A percentile compares a stretch with the other conserved stretches of the same genome.
Conservation (phyloP, 1,140 invertebrate species). For the Zelostemma sp. region DNA sequence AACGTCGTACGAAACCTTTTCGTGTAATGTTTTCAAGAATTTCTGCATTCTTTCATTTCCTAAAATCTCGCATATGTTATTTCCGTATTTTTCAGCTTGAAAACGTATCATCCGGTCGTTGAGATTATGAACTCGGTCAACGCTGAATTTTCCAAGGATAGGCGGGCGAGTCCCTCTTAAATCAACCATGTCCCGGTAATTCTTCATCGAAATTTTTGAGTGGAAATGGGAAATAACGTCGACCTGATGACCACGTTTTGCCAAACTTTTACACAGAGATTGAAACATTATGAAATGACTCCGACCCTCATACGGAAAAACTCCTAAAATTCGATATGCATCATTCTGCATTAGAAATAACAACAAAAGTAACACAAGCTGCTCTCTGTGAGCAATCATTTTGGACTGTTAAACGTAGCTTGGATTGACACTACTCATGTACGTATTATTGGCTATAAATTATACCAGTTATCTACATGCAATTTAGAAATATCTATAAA, state of each 20-base stretch:
- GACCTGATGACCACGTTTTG: no score
- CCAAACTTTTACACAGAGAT: slow-evolving; percentile 65
- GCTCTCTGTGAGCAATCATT: no score
- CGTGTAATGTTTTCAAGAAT: slow-evolving; percentile 34
- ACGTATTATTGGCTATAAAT: no score
- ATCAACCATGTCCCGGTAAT: slow-evolving; percentile 51
- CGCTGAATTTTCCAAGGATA: slow-evolving; percentile 17
- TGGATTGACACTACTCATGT: no score
- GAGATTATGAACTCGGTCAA: slow-evolving; percentile 20
- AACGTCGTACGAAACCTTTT: slow-evolving; percentile 33
- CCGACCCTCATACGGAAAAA: slow-evolving; percentile 63
- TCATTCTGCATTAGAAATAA: no score
- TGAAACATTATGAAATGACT: slow-evolving; percentile 69
- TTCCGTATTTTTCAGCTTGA: slow-evolving; percentile 24
- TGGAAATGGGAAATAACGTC: no score
- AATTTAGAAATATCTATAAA: no score
- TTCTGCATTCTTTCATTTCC: slow-evolving; percentile 33
- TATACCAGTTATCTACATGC: no score
- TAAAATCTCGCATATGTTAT: slow-evolving; percentile 40
- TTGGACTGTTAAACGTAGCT: no score
- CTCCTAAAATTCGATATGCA: slow-evolving; percentile 60
- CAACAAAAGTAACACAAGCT: no score
- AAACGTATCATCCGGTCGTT: slow-evolving; percentile 13
- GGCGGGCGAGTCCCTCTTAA: no score
- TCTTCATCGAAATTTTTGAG: slow-evolving; percentile 58